Conservation (phyloP, 2,888 invertebrate genomes). For the Nomada flava region DNA sequence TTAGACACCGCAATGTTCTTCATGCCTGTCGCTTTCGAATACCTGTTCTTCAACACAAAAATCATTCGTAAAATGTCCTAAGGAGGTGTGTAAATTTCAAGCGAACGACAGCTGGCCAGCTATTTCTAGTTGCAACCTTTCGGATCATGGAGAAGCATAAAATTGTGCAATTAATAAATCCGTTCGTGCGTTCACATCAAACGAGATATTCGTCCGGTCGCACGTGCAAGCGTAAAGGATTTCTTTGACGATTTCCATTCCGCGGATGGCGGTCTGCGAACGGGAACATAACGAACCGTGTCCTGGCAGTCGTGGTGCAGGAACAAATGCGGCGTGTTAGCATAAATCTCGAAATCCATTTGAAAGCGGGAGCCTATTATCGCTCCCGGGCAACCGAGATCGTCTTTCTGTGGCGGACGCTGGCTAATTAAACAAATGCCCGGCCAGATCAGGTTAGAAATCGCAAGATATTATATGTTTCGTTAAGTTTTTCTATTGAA, state of each 20-base stretch:
- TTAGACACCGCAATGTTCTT: no score
- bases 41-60: neutral
- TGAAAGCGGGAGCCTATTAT: slow-evolving; percentile 83
- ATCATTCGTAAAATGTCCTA: neutral
- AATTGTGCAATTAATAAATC: slow-evolving; percentile 52
- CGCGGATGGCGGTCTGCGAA: slow-evolving; percentile 48
- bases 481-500: slow-evolving; percentile 75
- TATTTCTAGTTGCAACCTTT: slow-evolving; percentile 17
- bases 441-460: slow-evolving; percentile 75
- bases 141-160: slow-evolving; percentile 29
- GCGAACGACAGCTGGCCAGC: neutral
- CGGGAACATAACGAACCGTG: slow-evolving; percentile 56
- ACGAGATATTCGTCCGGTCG: slow-evolving; percentile 37
- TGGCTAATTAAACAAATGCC: slow-evolving; percentile 82
- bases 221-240: slow-evolving; percentile 52
- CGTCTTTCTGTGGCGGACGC: slow-evolving; percentile 65
- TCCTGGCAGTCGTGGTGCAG: slow-evolving; percentile 64
- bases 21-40: neutral
- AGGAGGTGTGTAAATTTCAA: slow-evolving; percentile 14
- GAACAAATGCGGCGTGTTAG: slow-evolving; percentile 83
- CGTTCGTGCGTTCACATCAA: slow-evolving; percentile 48
- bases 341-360: slow-evolving; percentile 84
- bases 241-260: slow-evolving; percentile 63
- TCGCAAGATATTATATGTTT: slow-evolving; percentile 61
- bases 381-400: slow-evolving; percentile 62